These are phyloP conservation scores for Ctenochaetus hawaiiensis DNA, from an alignment of 2,797 vertebrate species.

Conservation along the genomic window DNA sequence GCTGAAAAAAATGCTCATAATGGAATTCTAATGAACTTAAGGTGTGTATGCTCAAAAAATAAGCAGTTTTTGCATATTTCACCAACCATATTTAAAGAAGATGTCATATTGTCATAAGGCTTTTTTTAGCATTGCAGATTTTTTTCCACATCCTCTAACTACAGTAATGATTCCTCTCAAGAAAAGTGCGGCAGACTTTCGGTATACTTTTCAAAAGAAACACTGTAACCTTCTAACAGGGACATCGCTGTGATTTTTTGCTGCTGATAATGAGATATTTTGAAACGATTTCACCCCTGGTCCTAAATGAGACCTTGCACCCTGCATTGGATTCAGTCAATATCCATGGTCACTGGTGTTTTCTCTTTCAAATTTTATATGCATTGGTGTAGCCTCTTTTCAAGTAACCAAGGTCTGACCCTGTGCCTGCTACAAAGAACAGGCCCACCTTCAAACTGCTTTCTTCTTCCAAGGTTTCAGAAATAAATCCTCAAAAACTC, in stretches of 20 bases:
- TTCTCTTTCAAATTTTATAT: slow-evolving; percentile 25
- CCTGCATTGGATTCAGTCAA: slow-evolving; percentile 31
- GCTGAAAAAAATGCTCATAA: slow-evolving; percentile 20
- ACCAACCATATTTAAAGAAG: slow-evolving; percentile 19
- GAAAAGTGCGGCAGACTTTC: neutral
- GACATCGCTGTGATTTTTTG: slow-evolving; percentile 24
- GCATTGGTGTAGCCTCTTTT: slow-evolving; percentile 24
- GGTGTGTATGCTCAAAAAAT: slow-evolving; percentile 11
- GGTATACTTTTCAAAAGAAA: slow-evolving; percentile 4
- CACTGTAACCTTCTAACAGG: neutral
- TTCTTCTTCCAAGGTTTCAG: slow-evolving; percentile 33
- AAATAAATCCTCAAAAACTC: neutral
- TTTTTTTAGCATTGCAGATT: slow-evolving; percentile 4
- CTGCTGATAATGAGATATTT: slow-evolving; percentile 38
- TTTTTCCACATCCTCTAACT: neutral
- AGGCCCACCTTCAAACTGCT: slow-evolving; percentile 5
- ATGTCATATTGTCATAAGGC: slow-evolving; percentile 19
- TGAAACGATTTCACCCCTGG: slow-evolving; percentile 25
- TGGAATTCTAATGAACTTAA: slow-evolving; percentile 51
- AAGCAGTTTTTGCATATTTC: slow-evolving; percentile 35
- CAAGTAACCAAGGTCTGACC: slow-evolving; percentile 49
- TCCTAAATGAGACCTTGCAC: slow-evolving; percentile 48
- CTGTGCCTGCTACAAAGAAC: slow-evolving; percentile 13
- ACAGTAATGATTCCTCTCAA: slow-evolving; percentile 5
- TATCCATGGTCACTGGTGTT: slow-evolving; percentile 33